These are phyloP conservation scores for Drosophila borealis DNA, from an alignment of 2,888 invertebrate genomes.

Conservation along the genomic window DNA sequence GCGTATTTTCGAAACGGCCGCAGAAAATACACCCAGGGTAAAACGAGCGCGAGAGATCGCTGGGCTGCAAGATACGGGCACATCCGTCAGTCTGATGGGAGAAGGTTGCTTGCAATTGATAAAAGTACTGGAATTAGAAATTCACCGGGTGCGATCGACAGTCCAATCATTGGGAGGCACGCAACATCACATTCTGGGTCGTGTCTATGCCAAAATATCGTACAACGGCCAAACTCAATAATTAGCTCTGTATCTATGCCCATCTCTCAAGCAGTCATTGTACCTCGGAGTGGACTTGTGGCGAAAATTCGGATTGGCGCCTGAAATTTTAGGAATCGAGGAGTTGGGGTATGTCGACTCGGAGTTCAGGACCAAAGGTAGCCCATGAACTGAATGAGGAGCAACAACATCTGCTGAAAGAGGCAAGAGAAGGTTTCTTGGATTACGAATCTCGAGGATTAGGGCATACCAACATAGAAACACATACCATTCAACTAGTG, in stretches of 20 bases:
- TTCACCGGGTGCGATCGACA: too few relatives aligned
- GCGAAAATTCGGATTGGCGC: background rate
- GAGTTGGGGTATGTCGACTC: background rate
- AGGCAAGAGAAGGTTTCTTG: background rate
- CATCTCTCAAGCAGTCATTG: background rate
- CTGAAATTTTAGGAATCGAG: background rate
- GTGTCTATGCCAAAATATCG: too few relatives aligned
- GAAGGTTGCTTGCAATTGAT: too few relatives aligned
- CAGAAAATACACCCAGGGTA: background rate
- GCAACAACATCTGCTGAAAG: background rate
- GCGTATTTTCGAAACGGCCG: too few relatives aligned
- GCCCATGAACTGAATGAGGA: background rate
- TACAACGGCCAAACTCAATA: background rate
- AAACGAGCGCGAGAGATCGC: background rate
- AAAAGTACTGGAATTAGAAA: too few relatives aligned
- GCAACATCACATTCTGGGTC: too few relatives aligned
- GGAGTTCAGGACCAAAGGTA: background rate
- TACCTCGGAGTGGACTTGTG: too few relatives aligned
- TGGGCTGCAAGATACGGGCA: too few relatives aligned
- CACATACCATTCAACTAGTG: background rate
- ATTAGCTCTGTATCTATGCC: background rate
- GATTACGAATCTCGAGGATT: background rate
- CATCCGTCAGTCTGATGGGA: too few relatives aligned
- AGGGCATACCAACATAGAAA: too few relatives aligned
- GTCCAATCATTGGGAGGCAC: too few relatives aligned